These are phyloP conservation scores for Opisthograptis luteolata DNA, from an alignment of 2,888 invertebrate species.

Conservation along the genomic window DNA sequence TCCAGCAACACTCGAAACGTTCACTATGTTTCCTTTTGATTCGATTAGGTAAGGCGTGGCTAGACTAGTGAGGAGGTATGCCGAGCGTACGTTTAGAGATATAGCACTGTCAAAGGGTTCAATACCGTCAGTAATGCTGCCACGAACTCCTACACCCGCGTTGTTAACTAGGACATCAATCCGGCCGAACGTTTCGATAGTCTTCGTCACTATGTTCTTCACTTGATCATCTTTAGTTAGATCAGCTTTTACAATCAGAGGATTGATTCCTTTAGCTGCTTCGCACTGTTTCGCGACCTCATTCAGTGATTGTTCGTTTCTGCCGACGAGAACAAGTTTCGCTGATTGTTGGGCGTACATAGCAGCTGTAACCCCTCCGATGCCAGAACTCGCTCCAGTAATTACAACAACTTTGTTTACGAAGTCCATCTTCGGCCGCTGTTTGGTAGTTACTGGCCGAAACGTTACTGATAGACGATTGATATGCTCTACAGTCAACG, in stretches of 20 bases:
- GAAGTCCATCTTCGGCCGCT: constrained; percentile 78
- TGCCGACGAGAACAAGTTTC: constrained; percentile 86
- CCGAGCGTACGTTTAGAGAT: constrained; percentile 91
- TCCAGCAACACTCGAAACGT: constrained; percentile 96
- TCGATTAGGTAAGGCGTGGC: constrained; percentile 92
- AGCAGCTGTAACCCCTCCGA: constrained; percentile 87
- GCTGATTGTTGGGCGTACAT: constrained; percentile 88
- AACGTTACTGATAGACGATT: not conserved
- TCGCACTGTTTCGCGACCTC: constrained; percentile 85
- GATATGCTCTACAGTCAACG: constrained; percentile 8
- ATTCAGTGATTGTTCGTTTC: constrained; percentile 87
- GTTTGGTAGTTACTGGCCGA: constrained; percentile 37
- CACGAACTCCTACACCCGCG: constrained; percentile 91
- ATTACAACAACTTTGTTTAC: constrained; percentile 85
- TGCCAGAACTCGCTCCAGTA: constrained; percentile 90
- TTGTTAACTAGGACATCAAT: constrained; percentile 93
- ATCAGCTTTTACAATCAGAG: constrained; percentile 86
- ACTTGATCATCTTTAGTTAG: constrained; percentile 87
- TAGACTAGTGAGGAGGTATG: constrained; percentile 91
- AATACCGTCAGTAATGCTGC: constrained; percentile 91
- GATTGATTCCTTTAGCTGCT: constrained; percentile 65
- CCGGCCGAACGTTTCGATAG: constrained; percentile 87
- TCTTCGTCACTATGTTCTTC: constrained; percentile 86
- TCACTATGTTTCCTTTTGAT: constrained; percentile 93
- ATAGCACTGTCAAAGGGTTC: constrained; percentile 93